Evolutionary conservation across 2,113 vertebrate species (phyloP).

Genomic region (Heterochromis multidens): DNA sequence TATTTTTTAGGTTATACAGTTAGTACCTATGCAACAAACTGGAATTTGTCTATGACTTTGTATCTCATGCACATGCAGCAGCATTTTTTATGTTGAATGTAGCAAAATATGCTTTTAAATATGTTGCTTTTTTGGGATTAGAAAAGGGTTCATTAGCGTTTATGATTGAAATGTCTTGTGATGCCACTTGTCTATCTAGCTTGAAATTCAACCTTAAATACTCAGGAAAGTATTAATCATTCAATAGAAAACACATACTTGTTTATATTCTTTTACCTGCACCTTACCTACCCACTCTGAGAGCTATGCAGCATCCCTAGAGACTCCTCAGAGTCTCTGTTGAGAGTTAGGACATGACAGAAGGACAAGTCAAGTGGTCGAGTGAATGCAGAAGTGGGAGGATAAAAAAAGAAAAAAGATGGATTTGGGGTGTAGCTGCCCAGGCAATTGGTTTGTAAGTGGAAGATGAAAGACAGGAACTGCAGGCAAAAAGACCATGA

Average conservation of each 20-base stretch:
- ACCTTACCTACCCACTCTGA: neutral
- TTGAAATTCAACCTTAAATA: neutral
- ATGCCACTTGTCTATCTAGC: neutral
- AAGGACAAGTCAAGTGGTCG: slow-evolving; percentile 10
- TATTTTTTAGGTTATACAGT: neutral
- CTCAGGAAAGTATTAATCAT: neutral
- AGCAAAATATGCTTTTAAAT: too few species aligned
- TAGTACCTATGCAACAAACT: neutral
- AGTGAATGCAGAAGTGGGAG: slow-evolving; percentile 11
- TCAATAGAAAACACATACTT: neutral
- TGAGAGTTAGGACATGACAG: slow-evolving; percentile 17
- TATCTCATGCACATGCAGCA: too few species aligned
- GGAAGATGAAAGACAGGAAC: slow-evolving; percentile 55
- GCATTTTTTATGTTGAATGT: too few species aligned
- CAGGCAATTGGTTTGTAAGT: slow-evolving; percentile 37
- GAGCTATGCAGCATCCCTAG: neutral
- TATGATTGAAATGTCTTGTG: slow-evolving; percentile 20
- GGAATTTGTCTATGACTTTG: neutral
- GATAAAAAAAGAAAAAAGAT: neutral
- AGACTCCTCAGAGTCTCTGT: neutral
- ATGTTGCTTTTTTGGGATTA: slow-evolving; percentile 1
- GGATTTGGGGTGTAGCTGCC: slow-evolving; percentile 37
- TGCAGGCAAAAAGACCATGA: slow-evolving; percentile 33
- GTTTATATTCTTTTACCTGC: slow-evolving; percentile 1
- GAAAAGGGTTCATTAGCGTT: slow-evolving; percentile 38